Base-by-base conservation (phyloP, 2,797 vertebrate genomes). In the Semaprochilodus insignis region DNA sequence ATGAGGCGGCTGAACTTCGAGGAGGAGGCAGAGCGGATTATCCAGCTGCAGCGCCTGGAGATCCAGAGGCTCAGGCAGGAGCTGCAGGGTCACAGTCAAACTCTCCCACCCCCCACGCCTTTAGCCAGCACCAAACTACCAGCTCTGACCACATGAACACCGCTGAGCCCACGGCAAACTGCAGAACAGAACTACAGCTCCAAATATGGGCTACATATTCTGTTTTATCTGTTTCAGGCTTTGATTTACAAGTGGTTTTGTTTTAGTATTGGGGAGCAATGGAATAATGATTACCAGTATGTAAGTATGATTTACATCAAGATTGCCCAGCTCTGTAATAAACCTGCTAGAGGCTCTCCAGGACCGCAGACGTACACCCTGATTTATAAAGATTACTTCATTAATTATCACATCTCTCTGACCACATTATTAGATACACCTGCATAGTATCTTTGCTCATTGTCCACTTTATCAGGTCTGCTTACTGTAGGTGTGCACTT, bases 31-130 rank as follows among this genome's bases (percentile, higher is more conserved):
- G 90, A 92, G 81, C 92, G 92, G 77, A 95, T 97, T 66, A 94
- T 96, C 66, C 93, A 95, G 89, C 94, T 95, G 90, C 96, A 96
- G 67, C 92, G 92, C 54, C 62, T 92, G 6, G 95, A 97, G 92
- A 96, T 96, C 85, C 93, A 93, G 4, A 89, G 90, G 34, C 93
- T 96, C 34, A 87, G 88, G 85, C 92, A 94, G 27, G 90, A 95
- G 87, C 90, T 95, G 73, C 92, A 91, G 31, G 85, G 90, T 36
- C 94, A 92, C 54, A 86, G 84, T 5, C 89, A 90, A 80, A 51
- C 81, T 40, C 86, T 90, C 66, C 57, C 85, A 17, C 25, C 90
- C 70, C 90, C 91, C 3, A 67, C 91, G 23, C 23, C 89, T 0
- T 80, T 83, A 0, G 69, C 74, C 83, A 74, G 60, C 87, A 77